phyloP scores from a whole-genome alignment of 2,113 vertebrate genomes.

The Phrynosoma blainvillii region DNA sequence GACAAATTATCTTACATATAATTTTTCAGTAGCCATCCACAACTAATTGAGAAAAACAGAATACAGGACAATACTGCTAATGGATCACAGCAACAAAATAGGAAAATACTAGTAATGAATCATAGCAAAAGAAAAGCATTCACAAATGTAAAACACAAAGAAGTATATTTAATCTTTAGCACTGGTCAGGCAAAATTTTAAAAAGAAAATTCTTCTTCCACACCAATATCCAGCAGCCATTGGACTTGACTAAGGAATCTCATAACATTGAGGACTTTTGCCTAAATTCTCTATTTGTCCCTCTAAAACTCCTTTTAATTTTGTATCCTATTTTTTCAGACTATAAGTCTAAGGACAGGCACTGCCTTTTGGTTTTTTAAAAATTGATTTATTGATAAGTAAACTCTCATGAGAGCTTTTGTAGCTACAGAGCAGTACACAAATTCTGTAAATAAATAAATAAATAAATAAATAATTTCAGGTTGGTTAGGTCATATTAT shows the following conservation, averaged over 20 bases:
- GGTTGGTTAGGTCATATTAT: conserved; percentile 37
- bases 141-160: background rate
- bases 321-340: background rate
- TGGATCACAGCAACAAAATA: background rate
- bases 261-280: background rate
- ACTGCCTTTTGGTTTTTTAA: background rate
- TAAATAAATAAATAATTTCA: background rate
- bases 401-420: background rate
- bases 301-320: background rate
- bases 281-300: background rate
- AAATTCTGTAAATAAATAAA: background rate
- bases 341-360: background rate
- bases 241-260: background rate
- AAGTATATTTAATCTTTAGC: background rate
- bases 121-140: conserved; percentile 2
- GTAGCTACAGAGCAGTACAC: background rate
- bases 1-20: background rate
- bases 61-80: background rate
- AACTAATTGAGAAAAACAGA: background rate
- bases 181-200: conserved; percentile 28
- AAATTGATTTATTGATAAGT: background rate
- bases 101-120: background rate
- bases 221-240: background rate
- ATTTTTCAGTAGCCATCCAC: background rate
- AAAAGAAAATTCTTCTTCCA: background rate